A percentile compares a stretch with the other conserved stretches of the same genome.
Evolutionary conservation across 2,113 vertebrate species (phyloP).

Genomic region (Amia ocellicauda): DNA sequence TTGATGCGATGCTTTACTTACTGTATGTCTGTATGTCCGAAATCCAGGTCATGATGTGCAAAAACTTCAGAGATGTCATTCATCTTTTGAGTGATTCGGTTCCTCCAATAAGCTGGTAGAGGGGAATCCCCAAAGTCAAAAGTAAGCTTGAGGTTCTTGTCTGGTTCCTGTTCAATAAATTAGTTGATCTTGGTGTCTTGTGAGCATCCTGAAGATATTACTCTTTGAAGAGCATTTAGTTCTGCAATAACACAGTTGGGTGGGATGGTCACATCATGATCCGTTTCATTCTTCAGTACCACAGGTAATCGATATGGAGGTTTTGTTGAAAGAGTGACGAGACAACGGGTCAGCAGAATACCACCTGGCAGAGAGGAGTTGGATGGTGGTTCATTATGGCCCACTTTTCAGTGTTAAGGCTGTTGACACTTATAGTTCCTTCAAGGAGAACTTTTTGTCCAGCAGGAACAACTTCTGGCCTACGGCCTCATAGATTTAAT

Average conservation of each 20-base stretch:
- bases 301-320: slow-evolving; percentile 5
- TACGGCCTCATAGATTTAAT: too few species aligned
- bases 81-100: too few species aligned
- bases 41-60: too few species aligned
- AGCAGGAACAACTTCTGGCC: slow-evolving; percentile 4
- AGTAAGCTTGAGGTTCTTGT: too few species aligned
- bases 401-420: background rate
- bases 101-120: too few species aligned
- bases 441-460: slow-evolving; percentile 10
- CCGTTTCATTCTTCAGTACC: slow-evolving; percentile 5
- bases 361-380: slow-evolving; percentile 14
- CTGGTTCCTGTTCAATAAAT: too few species aligned
- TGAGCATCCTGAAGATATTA: too few species aligned
- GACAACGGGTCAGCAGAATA: slow-evolving; percentile 9
- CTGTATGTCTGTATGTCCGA: too few species aligned
- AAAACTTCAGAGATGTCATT: too few species aligned
- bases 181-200: too few species aligned
- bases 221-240: slow-evolving; percentile 7
- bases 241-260: slow-evolving; percentile 11
- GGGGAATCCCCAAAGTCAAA: too few species aligned
- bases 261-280: slow-evolving; percentile 22
- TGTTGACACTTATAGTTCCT: background rate
- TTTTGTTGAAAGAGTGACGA: background rate
- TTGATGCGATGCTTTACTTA: too few species aligned
- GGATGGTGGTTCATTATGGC: slow-evolving; percentile 17